Percentiles rank a stretch among this genome's conserved stretches.
Conservation (phyloP, 1,140 invertebrate genomes). For the Globodera ellingtonae region DNA sequence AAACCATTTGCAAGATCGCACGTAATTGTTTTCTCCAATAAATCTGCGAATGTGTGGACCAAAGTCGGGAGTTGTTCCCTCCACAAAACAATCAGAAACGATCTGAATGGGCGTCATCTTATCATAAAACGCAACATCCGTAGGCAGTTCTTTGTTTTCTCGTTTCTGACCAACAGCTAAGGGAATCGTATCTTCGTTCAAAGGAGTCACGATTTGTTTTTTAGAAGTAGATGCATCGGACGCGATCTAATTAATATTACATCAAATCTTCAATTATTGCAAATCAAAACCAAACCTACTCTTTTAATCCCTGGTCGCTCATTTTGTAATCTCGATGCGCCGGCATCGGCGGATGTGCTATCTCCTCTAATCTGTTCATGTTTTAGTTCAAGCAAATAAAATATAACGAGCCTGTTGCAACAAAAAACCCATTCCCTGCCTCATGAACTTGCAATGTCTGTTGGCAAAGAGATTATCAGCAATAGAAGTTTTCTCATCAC, state of each 20-base stretch:
- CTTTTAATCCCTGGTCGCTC: background rate
- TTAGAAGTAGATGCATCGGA: background rate
- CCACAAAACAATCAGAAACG: constrained; percentile 24
- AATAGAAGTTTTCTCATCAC: background rate
- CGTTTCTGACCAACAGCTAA: background rate
- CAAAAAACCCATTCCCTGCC: constrained; percentile 13
- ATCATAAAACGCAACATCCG: background rate
- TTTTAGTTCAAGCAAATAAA: background rate
- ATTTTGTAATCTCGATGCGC: background rate
- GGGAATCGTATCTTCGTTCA: background rate
- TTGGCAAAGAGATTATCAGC: background rate
- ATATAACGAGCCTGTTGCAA: constrained; percentile 15
- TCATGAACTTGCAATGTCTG: background rate
- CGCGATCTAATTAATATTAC: background rate
- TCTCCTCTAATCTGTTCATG: background rate
- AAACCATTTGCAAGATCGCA: constrained; percentile 41
- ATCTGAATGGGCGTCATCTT: constrained; percentile 21
- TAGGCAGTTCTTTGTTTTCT: background rate
- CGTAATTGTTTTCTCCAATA: constrained; percentile 39
- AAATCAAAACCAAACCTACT: background rate
- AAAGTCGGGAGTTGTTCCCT: constrained; percentile 37
- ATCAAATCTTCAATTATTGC: background rate
- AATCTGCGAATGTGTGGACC: constrained; percentile 21
- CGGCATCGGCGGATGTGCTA: background rate
- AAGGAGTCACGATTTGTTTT: background rate